Percentiles rank a stretch among this genome's conserved stretches.
phyloP scores from a whole-genome alignment of 2,113 vertebrate species.

The Platysternon megacephalum region DNA sequence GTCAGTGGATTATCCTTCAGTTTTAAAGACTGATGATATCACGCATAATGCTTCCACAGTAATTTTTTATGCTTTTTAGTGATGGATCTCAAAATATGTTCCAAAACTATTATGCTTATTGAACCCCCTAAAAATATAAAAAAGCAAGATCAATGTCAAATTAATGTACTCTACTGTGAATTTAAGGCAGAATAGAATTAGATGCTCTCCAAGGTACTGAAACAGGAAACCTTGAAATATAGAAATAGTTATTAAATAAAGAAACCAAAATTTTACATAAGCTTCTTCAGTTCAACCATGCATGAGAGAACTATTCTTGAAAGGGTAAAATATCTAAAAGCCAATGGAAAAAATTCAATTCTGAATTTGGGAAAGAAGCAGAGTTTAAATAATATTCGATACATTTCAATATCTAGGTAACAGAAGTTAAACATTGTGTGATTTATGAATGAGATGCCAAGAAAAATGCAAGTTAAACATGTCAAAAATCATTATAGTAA shows the following conservation, averaged over 20 bases:
- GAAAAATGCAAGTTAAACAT: constrained; percentile 26
- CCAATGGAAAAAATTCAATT: constrained; percentile 16
- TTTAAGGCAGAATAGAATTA: fast-evolving
- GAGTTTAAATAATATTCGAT: constrained; percentile 52
- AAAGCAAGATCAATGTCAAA: neutral
- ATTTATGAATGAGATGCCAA: neutral
- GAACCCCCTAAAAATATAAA: neutral
- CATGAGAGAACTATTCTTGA: constrained; percentile 44
- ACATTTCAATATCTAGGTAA: constrained; percentile 51
- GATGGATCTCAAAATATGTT: neutral
- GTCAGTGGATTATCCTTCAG: neutral
- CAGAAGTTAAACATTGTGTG: constrained; percentile 36
- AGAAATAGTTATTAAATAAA: constrained; percentile 16
- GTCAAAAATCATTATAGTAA: constrained; percentile 50
- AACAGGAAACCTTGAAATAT: neutral
- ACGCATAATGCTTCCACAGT: neutral
- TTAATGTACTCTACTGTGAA: fast-evolving
- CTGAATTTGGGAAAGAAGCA: constrained; percentile 59
- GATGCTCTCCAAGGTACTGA: constrained; percentile 82
- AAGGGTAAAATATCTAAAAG: constrained; percentile 28
- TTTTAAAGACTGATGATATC: neutral
- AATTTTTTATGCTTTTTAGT: neutral
- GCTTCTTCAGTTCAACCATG: constrained; percentile 39
- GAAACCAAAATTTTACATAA: constrained; percentile 46
- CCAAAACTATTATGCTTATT: neutral